phyloP scores from a whole-genome alignment of 2,797 vertebrate species.

The Microctenopoma stevenorrisi region DNA sequence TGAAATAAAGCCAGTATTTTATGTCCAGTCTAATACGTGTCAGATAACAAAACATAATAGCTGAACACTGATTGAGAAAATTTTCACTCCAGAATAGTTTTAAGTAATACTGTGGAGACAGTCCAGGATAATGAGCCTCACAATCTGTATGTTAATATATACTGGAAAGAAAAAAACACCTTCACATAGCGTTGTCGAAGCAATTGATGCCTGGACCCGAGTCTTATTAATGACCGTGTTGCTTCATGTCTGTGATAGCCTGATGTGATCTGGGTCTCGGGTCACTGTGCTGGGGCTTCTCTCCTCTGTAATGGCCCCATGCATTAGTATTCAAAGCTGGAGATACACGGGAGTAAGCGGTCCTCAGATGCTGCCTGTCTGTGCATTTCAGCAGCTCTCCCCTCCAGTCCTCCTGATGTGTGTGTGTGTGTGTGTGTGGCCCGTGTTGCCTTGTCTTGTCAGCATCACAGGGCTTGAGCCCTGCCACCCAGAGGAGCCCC shows the following conservation, averaged over 20 bases:
- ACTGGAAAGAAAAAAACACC: slow-evolving; percentile 19
- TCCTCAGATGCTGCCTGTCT: slow-evolving; percentile 90
- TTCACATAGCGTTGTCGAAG: slow-evolving; percentile 47
- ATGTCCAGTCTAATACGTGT: neutral
- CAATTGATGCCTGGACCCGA: slow-evolving; percentile 86
- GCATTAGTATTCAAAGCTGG: slow-evolving; percentile 94
- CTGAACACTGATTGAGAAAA: neutral
- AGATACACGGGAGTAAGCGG: slow-evolving; percentile 91
- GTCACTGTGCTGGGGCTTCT: slow-evolving; percentile 91
- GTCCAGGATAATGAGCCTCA: slow-evolving; percentile 33
- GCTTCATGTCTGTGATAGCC: slow-evolving; percentile 85
- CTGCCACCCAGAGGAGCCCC: slow-evolving; percentile 78
- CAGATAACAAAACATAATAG: neutral
- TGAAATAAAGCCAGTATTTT: slow-evolving; percentile 35
- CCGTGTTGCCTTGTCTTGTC: slow-evolving; percentile 87
- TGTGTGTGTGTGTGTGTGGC: slow-evolving; percentile 83
- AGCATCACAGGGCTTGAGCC: slow-evolving; percentile 89
- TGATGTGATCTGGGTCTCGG: slow-evolving; percentile 88
- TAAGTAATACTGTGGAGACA: slow-evolving; percentile 16
- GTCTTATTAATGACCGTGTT: slow-evolving; percentile 89
- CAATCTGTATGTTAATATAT: slow-evolving; percentile 61
- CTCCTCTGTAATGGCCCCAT: slow-evolving; percentile 89
- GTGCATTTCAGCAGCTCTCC: slow-evolving; percentile 87
- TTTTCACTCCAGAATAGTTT: slow-evolving; percentile 1
- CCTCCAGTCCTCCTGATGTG: slow-evolving; percentile 65